Evolutionary conservation across 1,140 invertebrate species (phyloP), one percentile per base, ranked within the genome.

Genomic region (Hyposmocoma kahamanoa): DNA sequence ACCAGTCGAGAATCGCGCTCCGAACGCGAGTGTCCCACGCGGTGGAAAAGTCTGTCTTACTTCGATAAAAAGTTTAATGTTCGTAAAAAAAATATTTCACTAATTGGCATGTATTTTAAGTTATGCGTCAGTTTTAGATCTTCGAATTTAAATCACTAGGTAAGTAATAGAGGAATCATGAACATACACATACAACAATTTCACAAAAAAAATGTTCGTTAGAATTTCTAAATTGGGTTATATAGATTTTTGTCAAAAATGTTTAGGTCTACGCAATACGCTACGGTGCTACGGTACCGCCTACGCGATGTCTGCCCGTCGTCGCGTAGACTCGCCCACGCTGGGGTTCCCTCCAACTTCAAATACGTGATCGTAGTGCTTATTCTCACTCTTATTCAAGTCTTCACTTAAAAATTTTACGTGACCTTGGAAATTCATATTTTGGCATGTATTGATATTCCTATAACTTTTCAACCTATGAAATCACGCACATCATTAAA

Each of bases 291-390:
- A 75, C 66, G 52, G 9, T 6, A 41, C 59, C 70, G 70, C 76
- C 78, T 81, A 82, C 78, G 72, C 75, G 53, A 45, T 54, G 72
- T 76, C 80, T 81, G 67, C 50, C 60, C 75, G 80, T 78, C 76
- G 77, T 71, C 57, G 47, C 72, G 72, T 72, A 84, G 81, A 84
- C 78, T 79, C 81, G 76, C 81, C 81, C 70, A 79, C 81, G 72
- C 78, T 55, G 53, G 50, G 57, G 50, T 26, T 66, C 50, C 42
- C 58, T 38, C 45, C 24, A 28, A 6, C 24, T 28, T 43, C 24
- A 6, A 28, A 28, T 6, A 11, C 11, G 11, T 28, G 11, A 6
- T 6, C 24, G 11, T 28, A 28, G 24, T 28, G 11, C 6, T 6
- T 28, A 28, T 6, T 6, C 11, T 28, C 6, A 11, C 11, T 28